phyloP scores from a whole-genome alignment of 2,888 invertebrate species.

The Mycalesis mineus region DNA sequence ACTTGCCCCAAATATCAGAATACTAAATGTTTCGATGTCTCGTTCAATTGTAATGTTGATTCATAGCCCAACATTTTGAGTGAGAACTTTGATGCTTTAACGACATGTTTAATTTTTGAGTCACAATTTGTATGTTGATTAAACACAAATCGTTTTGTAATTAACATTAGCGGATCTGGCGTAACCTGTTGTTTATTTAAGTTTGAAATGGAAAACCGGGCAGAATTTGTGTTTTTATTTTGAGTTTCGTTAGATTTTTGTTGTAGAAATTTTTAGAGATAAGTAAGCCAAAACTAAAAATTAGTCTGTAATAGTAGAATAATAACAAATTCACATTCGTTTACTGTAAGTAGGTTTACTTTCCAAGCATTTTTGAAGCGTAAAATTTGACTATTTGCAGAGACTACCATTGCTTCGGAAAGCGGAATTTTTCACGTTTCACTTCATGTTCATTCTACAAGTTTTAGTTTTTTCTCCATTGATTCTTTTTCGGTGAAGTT shows the following conservation, averaged over 20 bases:
- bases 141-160: background rate
- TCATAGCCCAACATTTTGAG: background rate
- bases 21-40: background rate
- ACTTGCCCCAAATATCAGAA: background rate
- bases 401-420: no score
- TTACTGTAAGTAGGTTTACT: no score
- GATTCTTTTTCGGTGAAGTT: no score
- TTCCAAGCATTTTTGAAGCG: no score
- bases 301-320: no score
- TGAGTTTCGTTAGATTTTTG: background rate
- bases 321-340: no score
- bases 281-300: background rate
- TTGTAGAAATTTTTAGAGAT: no score
- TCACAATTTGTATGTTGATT: background rate
- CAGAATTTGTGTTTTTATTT: background rate
- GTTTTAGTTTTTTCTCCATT: no score
- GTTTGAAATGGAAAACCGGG: background rate
- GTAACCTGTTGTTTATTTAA: background rate
- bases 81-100: background rate
- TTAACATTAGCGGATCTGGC: constrained; percentile 5
- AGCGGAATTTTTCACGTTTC: no score
- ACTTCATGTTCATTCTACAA: no score
- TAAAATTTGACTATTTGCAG: no score
- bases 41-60: background rate
- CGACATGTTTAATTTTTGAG: background rate